Evolutionary conservation across 2,888 invertebrate genomes (phyloP), one percentile per base, ranked within the genome.

Genomic region (Philaethria dido): DNA sequence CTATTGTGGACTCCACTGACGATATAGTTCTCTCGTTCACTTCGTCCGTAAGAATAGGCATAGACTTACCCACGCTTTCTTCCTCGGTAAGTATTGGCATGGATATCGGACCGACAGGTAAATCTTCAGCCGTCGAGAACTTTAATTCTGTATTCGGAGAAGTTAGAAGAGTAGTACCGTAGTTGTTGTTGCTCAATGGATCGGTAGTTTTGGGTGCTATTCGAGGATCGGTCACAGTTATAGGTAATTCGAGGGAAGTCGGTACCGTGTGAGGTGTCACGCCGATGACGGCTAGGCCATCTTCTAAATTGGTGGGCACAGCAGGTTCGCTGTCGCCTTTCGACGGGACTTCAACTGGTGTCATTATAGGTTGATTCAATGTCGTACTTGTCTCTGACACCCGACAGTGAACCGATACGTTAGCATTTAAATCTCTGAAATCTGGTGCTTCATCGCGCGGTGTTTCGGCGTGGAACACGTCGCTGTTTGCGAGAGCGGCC

Each of bases 361-460:
- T 96, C 97, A 97, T 97, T 62, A 97, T 97, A 0, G 97, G 96
- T 83, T 95, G 96, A 79, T 96, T 94, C 16, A 96, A 89, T 13
- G 95, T 94, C 4, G 96, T 93, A 74, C 96, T 96, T 0, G 97
- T 97, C 83, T 96, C 97, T 3, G 95, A 94, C 0, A 96, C 96
- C 71, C 94, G 93, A 66, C 95, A 84, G 84, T 94, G 86, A 76
- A 93, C 81, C 66, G 93, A 80, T 75, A 94, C 85, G 85, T 93
- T 86, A 69, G 94, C 90, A 84, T 94, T 89, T 18, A 95, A 87
- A 47, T 94, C 93, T 68, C 94, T 92, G 78, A 94, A 94, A 72
- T 94, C 94, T 0, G 95, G 93, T 68, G 94, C 94, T 18, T 94
- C 94, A 8, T 94, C 93, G 25, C 87, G 84, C 36, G 92, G 79